These are phyloP conservation scores for Drosophila malerkotliana DNA, from an alignment of 1,140 invertebrate species.

Conservation along the genomic window DNA sequence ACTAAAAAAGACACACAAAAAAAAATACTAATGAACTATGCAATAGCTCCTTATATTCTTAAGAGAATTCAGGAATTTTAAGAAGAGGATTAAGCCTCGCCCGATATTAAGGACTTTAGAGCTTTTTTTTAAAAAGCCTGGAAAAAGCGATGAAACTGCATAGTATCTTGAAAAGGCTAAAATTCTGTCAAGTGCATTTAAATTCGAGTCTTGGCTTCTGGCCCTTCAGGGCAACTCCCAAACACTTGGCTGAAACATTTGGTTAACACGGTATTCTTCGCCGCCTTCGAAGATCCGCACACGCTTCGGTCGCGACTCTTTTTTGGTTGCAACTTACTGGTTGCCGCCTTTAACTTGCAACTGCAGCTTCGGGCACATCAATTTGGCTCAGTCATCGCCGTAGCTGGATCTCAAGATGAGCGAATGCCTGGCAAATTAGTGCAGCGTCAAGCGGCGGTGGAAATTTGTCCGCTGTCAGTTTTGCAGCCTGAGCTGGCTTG, in stretches of 20 bases:
- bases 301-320: slow-evolving; percentile 7
- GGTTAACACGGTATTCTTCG: slow-evolving; percentile 75
- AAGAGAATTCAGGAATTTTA: no score
- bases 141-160: not conserved
- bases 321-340: slow-evolving; percentile 5
- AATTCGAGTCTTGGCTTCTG: slow-evolving; percentile 27
- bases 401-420: slow-evolving; percentile 65
- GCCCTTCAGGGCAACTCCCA: slow-evolving; percentile 65
- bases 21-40: not conserved
- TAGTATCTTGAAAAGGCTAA: not conserved
- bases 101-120: not conserved
- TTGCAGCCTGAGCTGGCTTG: slow-evolving; percentile 63
- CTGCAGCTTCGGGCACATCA: slow-evolving; percentile 68
- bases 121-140: not conserved
- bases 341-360: slow-evolving; percentile 27
- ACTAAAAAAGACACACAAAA: not conserved
- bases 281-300: slow-evolving; percentile 55
- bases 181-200: not conserved
- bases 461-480: slow-evolving; percentile 80
- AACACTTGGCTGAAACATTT: slow-evolving; percentile 75
- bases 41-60: not conserved
- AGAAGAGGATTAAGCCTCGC: no score
- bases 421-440: slow-evolving; percentile 79
- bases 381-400: slow-evolving; percentile 61
- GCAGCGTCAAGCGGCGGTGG: slow-evolving; percentile 70